These are phyloP conservation scores for Drosophila anomelani DNA, from an alignment of 2,888 invertebrate genomes.

Conservation along the genomic window DNA sequence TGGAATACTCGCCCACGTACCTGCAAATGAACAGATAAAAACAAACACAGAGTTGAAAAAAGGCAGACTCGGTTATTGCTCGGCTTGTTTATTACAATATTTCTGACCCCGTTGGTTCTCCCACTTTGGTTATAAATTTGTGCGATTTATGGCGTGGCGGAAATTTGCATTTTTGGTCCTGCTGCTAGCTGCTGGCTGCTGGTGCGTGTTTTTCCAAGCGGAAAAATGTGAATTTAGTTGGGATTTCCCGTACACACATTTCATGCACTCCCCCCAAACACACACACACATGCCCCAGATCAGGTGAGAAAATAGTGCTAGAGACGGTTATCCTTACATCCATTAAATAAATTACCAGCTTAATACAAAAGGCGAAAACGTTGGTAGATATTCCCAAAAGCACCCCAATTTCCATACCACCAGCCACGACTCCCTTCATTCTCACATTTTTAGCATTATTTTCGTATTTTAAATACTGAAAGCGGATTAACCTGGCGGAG, in stretches of 20 bases:
- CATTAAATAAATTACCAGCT: slow-evolving; percentile 72
- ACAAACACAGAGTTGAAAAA: slow-evolving; percentile 39
- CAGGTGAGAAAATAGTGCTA: slow-evolving; percentile 39
- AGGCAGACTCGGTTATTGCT: slow-evolving; percentile 59
- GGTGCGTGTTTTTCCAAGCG: slow-evolving; percentile 37
- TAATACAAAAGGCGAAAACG: slow-evolving; percentile 56
- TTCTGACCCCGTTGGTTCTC: slow-evolving; percentile 47
- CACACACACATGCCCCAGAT: slow-evolving; percentile 25
- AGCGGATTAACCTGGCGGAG: slow-evolving; percentile 73
- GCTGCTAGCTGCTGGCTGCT: slow-evolving; percentile 17
- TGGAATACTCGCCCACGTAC: slow-evolving; percentile 84
- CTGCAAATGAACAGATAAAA: slow-evolving; percentile 79
- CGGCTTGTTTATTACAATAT: slow-evolving; percentile 73
- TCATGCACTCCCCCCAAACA: neutral
- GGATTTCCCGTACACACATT: slow-evolving; percentile 32
- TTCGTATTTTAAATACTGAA: slow-evolving; percentile 79
- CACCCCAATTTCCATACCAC: slow-evolving; percentile 11
- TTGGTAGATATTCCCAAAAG: slow-evolving; percentile 5
- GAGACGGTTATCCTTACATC: slow-evolving; percentile 47
- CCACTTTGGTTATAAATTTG: slow-evolving; percentile 76
- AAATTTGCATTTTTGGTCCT: slow-evolving; percentile 68
- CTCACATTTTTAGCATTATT: slow-evolving; percentile 61
- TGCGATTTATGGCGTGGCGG: slow-evolving; percentile 70
- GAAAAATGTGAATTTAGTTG: slow-evolving; percentile 43
- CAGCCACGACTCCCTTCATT: neutral